Base-by-base conservation (phyloP, 1,140 invertebrate genomes). In the Caenorhabditis latens region DNA sequence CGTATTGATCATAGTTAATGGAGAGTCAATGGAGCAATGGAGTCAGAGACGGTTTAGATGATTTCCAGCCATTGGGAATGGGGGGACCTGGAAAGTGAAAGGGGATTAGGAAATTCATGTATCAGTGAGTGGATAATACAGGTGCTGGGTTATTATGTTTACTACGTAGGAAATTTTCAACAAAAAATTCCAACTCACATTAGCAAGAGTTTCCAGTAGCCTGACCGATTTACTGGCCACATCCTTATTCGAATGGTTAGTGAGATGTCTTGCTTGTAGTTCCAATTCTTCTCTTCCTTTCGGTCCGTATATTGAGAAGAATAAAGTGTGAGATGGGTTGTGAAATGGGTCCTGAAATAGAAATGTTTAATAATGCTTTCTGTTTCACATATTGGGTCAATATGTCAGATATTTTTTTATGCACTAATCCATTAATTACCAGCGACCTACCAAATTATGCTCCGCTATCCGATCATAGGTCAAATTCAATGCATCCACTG, bases 401-500 rank as follows among this genome's bases (percentile, higher is more conserved):
- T n/a, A n/a, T n/a, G n/a, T n/a, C n/a, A n/a, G n/a, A n/a, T n/a
- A n/a, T n/a, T n/a, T n/a, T n/a, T n/a, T n/a, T n/a, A n/a, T n/a
- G n/a, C n/a, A n/a, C n/a, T n/a, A n/a, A n/a, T n/a, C n/a, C n/a
- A n/a, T n/a, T n/a, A n/a, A n/a, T n/a, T n/a, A n/a, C n/a, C n/a
- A n/a, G n/a, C n/a, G n/a, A n/a, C n/a, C n/a, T n/a, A 84, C 79
- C 84, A 71, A 67, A 57, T 85, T 85, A 58, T 85, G 67, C 16
- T 85, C 84, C n/a, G 89, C 84, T 32, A 90, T 89, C 21, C 87
- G 86, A 75, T 90, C 89, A 58, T 91, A 90, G n/a, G 90, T 85
- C 6, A 90, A 86, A 46, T 84, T 42, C 9, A 90, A 65, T 5
- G 90, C 90, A 21, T 90, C 89, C 24, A 90, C 90, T 16, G 90